A percentile compares a stretch with the other conserved stretches of the same genome.
These are phyloP conservation scores for Anthoptus insignis DNA, from an alignment of 2,888 invertebrate species.

Conservation along the genomic window DNA sequence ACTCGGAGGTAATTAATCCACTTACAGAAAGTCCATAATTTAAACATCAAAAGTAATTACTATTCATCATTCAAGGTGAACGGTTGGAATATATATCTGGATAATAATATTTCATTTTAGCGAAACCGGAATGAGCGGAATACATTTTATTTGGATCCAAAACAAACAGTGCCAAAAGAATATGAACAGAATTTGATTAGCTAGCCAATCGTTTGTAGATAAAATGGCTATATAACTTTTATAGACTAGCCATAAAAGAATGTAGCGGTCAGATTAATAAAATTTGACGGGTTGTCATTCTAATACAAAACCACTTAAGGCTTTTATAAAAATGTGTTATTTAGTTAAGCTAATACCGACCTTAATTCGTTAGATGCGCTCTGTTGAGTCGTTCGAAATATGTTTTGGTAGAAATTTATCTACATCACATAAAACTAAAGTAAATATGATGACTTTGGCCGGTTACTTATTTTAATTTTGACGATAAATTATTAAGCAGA, in stretches of 20 bases:
- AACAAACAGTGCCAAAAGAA: too few species aligned
- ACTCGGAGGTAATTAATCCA: constrained; percentile 71
- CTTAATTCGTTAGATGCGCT: constrained; percentile 43
- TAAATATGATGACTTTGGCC: constrained; percentile 45
- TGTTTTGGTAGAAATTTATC: too few species aligned
- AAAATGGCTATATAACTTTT: constrained; percentile 77
- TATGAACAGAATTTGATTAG: constrained; percentile 75
- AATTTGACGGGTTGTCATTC: constrained; percentile 77
- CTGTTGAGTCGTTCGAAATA: too few species aligned
- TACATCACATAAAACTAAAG: constrained; percentile 46
- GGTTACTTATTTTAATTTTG: constrained; percentile 25
- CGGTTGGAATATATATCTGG: constrained; percentile 67
- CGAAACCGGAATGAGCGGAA: too few species aligned
- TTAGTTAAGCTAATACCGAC: constrained; percentile 43
- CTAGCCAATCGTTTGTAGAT: constrained; percentile 74
- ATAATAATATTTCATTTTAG: constrained; percentile 78
- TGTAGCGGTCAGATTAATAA: constrained; percentile 69
- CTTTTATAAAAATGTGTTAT: constrained; percentile 55
- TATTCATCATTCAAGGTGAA: constrained; percentile 82
- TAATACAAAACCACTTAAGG: constrained; percentile 62
- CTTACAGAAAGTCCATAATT: constrained; percentile 75
- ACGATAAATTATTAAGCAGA: constrained; percentile 18
- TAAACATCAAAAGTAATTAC: constrained; percentile 70
- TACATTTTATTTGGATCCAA: too few species aligned
- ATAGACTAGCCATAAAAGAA: constrained; percentile 78